A percentile compares a stretch with the other conserved stretches of the same genome.
These are phyloP conservation scores for Achatina immaculata DNA, from an alignment of 1,140 invertebrate genomes.

Conservation along the genomic window DNA sequence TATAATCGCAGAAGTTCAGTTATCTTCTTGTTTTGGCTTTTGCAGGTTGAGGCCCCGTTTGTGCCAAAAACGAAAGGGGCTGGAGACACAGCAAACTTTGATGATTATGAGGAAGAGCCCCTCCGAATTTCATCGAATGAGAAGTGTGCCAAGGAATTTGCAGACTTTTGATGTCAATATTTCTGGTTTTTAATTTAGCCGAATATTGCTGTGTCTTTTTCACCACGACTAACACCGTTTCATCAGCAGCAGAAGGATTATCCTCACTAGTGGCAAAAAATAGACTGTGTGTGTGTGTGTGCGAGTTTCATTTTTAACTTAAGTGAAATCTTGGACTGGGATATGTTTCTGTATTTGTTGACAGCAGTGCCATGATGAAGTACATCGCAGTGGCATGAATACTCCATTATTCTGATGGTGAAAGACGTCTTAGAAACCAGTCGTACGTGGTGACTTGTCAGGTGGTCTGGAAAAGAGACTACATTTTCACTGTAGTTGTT, in stretches of 20 bases:
- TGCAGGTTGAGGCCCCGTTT: conserved; percentile 74
- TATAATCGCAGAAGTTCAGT: no score
- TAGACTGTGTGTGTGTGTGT: no score
- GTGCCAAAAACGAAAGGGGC: conserved; percentile 73
- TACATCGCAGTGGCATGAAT: no score
- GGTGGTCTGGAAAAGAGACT: no score
- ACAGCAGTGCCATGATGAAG: no score
- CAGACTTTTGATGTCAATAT: conserved; percentile 73
- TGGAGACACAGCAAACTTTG: conserved; percentile 76
- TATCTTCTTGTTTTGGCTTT: not conserved
- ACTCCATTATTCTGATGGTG: no score
- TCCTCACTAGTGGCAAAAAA: not conserved
- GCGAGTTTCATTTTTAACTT: no score
- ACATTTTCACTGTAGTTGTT: no score
- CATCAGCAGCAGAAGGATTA: not conserved
- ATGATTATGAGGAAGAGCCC: conserved; percentile 75
- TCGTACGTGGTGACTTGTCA: no score
- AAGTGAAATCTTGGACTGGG: no score
- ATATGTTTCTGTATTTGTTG: no score
- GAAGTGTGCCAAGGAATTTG: conserved; percentile 74
- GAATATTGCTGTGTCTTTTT: not conserved
- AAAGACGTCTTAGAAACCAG: no score
- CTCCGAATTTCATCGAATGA: conserved; percentile 71
- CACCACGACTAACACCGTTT: conserved; percentile 6
- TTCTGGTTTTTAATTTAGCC: not conserved